Evolutionary conservation across 2,113 vertebrate species (phyloP).

Genomic region (Neogale vison): DNA sequence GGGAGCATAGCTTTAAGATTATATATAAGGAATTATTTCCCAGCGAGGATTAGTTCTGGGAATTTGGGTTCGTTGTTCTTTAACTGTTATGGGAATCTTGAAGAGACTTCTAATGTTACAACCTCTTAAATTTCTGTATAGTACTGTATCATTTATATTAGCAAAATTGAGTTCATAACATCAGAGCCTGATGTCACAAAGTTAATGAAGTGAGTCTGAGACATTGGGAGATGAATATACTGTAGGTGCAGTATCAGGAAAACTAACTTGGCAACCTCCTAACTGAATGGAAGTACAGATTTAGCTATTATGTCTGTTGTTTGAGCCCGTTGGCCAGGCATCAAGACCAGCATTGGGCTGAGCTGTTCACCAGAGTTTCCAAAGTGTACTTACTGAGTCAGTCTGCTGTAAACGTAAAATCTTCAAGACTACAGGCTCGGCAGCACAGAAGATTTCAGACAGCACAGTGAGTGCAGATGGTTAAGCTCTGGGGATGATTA

Average conservation of each 20-base stretch:
- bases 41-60: slow-evolving; percentile 81
- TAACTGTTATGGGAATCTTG: slow-evolving; percentile 80
- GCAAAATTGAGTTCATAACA: slow-evolving; percentile 72
- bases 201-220: slow-evolving; percentile 80
- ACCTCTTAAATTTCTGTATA: slow-evolving; percentile 78
- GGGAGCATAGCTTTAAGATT: slow-evolving; percentile 63
- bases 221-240: slow-evolving; percentile 68
- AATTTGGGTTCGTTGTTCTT: slow-evolving; percentile 78
- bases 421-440: not conserved
- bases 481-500: slow-evolving; percentile 20
- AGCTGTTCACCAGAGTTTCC: slow-evolving; percentile 60
- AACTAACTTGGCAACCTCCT: slow-evolving; percentile 57
- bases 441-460: not conserved
- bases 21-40: slow-evolving; percentile 70
- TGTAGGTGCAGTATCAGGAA: slow-evolving; percentile 61
- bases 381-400: not conserved
- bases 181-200: slow-evolving; percentile 66
- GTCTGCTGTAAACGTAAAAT: not conserved
- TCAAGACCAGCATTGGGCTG: not conserved
- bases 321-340: slow-evolving; percentile 56
- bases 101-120: slow-evolving; percentile 79
- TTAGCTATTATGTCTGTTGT: slow-evolving; percentile 55
- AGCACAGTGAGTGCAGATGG: not conserved
- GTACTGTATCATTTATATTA: slow-evolving; percentile 84
- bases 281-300: slow-evolving; percentile 63